phyloP scores from a whole-genome alignment of 2,113 vertebrate species.

The Speoplatyrhinus poulsoni region DNA sequence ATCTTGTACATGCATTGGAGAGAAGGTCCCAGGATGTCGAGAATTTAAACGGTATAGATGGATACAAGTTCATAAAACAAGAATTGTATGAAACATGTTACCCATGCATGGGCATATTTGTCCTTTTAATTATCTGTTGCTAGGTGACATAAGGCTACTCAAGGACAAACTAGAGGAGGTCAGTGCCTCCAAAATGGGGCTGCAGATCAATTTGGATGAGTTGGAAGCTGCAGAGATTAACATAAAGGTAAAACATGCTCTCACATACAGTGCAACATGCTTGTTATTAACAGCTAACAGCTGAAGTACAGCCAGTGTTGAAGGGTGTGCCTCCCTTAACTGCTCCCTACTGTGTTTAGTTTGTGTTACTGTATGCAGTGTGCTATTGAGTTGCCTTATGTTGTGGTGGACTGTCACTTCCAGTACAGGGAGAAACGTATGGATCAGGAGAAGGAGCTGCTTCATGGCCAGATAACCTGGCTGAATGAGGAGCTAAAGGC shows the following conservation, averaged over 20 bases:
- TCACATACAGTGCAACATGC: background rate
- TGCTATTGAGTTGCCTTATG: background rate
- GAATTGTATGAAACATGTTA: background rate
- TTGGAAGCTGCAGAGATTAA: slow-evolving; percentile 92
- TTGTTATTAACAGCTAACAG: background rate
- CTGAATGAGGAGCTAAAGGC: slow-evolving; percentile 87
- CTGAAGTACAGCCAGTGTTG: background rate
- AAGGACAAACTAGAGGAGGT: slow-evolving; percentile 89
- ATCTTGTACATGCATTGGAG: slow-evolving; percentile 88
- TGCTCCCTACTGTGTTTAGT: background rate
- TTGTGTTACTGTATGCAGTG: background rate
- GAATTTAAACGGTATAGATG: slow-evolving; percentile 84
- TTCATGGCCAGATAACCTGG: slow-evolving; percentile 88
- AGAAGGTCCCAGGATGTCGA: slow-evolving; percentile 88
- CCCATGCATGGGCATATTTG: background rate
- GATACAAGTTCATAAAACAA: background rate
- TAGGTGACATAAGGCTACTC: slow-evolving; percentile 90
- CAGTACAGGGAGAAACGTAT: slow-evolving; percentile 94
- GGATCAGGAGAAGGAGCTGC: slow-evolving; percentile 92
- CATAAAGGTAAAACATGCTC: slow-evolving; percentile 80
- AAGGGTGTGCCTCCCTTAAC: background rate
- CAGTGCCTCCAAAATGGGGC: slow-evolving; percentile 84
- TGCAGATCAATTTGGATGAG: slow-evolving; percentile 92
- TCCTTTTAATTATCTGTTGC: background rate
- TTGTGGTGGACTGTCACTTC: slow-evolving; percentile 14